A percentile compares a stretch with the other conserved stretches of the same genome.
Evolutionary conservation across 1,140 invertebrate species (phyloP).

Genomic region (Drosophila busckii): DNA sequence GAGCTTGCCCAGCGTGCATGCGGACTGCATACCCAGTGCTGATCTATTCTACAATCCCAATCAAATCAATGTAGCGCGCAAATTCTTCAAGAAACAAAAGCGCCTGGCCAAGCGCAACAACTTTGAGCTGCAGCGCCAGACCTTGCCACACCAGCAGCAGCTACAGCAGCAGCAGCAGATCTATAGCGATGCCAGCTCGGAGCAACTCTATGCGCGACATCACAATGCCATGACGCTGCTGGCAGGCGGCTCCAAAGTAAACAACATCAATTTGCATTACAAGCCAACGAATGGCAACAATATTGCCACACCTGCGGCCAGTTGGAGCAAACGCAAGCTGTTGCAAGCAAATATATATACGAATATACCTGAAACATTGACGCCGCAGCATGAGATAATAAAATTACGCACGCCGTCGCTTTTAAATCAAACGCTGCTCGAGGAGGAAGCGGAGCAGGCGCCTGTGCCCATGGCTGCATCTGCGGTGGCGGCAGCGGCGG

Average conservation of each 20-base stretch:
- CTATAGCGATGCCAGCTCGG: slow-evolving; percentile 80
- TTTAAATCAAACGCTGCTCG: slow-evolving; percentile 80
- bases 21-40: slow-evolving; percentile 79
- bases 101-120: slow-evolving; percentile 88
- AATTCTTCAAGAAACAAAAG: slow-evolving; percentile 93
- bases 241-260: slow-evolving; percentile 84
- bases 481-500: neutral
- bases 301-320: neutral
- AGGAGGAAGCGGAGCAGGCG: slow-evolving; percentile 34
- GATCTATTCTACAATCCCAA: slow-evolving; percentile 95
- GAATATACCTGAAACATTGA: slow-evolving; percentile 85
- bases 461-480: too few relatives aligned
- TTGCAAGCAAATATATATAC: slow-evolving; percentile 87
- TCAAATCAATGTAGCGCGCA: slow-evolving; percentile 93
- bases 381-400: slow-evolving; percentile 82
- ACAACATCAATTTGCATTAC: slow-evolving; percentile 85
- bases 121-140: slow-evolving; percentile 81
- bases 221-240: slow-evolving; percentile 84
- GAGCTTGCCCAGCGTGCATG: slow-evolving; percentile 81
- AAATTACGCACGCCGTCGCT: slow-evolving; percentile 66
- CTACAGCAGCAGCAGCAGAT: slow-evolving; percentile 70
- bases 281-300: slow-evolving; percentile 24
- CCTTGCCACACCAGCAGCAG: slow-evolving; percentile 81
- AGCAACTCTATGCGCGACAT: slow-evolving; percentile 77
- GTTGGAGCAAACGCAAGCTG: slow-evolving; percentile 27